Percentiles rank a stretch among this genome's conserved stretches.
These are phyloP conservation scores for Halocaridina rubra DNA, from an alignment of 2,888 invertebrate genomes.

Conservation along the genomic window DNA sequence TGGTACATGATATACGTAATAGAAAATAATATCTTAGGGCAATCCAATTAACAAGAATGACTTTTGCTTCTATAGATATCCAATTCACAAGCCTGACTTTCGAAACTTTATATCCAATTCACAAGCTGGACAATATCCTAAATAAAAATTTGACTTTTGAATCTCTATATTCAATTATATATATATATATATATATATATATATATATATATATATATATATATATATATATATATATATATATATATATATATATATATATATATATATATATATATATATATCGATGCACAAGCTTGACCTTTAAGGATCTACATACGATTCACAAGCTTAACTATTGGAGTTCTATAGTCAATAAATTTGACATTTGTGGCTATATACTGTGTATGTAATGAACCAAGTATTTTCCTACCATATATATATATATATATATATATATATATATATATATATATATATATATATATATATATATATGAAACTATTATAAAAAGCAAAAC, in stretches of 20 bases:
- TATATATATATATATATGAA: background rate
- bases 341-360: background rate
- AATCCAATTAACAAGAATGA: too few species aligned
- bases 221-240: constrained; percentile 42
- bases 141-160: too few species aligned
- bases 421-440: constrained; percentile 19
- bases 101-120: too few species aligned
- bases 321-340: background rate
- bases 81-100: too few species aligned
- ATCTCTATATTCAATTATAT: too few species aligned
- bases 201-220: constrained; percentile 35
- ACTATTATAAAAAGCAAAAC: too few species aligned
- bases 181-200: constrained; percentile 37
- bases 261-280: constrained; percentile 32
- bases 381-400: too few species aligned
- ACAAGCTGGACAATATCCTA: too few species aligned
- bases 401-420: too few species aligned
- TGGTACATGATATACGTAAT: too few species aligned
- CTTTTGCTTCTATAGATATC: too few species aligned
- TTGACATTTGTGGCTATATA: background rate
- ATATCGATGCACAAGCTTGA: background rate
- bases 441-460: constrained; percentile 14
- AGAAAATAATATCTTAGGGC: too few species aligned
- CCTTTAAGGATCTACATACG: background rate
- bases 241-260: constrained; percentile 36